Evolutionary conservation across 2,797 vertebrate genomes (phyloP), one percentile per base, ranked within the genome.

Genomic region (Dromococcyx pavoninus): DNA sequence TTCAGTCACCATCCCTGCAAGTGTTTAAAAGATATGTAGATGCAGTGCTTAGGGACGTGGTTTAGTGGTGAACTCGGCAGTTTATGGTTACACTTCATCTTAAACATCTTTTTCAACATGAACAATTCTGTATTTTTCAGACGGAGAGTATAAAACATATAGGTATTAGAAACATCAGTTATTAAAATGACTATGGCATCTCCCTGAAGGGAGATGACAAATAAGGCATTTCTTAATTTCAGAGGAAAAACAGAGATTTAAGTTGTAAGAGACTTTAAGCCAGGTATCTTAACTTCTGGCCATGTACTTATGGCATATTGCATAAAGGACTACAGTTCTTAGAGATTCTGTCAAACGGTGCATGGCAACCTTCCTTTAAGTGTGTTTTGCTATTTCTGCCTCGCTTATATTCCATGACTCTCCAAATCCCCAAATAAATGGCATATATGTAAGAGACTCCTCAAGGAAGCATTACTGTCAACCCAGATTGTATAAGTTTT

Each of bases 291-390:
- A 67, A 57, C 4, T 79, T 90, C 32, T 82, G 69, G 57, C 32
- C 30, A 39, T 44, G 61, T 7, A 53, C 4, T 37, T 24, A 15
- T 12, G 17, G 28, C 15, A 78, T 10, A 41, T 17, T 60, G 25
- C 17, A 65, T 32, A 43, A 57, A 89, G 28, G 41, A 72, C 12
- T 56, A 48, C 13, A 46, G 37, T 37, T 78, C 44, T 67, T 32
- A 46, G 41, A 71, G 0, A 3, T 58, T 67, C 53, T 60, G 32
- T n/a, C n/a, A 69, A 85, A 70, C 0, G 1, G 14, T n/a, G 56
- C 10, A 13, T 10, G 32, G 11, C 11, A 73, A 67, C 35, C 32
- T 21, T 48, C 33, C 11, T 71, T 87, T 13, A 54, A 19, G 21
- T 72, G 41, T 74, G 22, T 10, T 3, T 41, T 58, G 10, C 25